Percentiles rank a stretch among this genome's conserved stretches.
Evolutionary conservation across 2,888 invertebrate genomes (phyloP).

Genomic region (Acleris literana): DNA sequence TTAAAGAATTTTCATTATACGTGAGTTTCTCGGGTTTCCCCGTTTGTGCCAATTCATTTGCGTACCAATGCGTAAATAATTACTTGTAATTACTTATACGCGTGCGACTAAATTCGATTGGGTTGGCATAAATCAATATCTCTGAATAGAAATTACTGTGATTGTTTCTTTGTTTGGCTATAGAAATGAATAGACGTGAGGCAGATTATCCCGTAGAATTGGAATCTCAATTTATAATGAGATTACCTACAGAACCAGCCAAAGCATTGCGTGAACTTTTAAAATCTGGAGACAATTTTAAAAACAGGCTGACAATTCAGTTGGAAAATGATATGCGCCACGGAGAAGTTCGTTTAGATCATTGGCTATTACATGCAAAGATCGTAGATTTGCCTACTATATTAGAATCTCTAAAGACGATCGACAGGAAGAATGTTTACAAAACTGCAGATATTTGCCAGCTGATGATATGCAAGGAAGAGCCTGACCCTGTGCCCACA

Average conservation of each 20-base stretch:
- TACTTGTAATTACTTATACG: too few relatives aligned
- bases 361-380: slow-evolving; percentile 91
- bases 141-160: not conserved
- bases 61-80: too few relatives aligned
- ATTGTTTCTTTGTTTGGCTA: not conserved
- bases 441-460: slow-evolving; percentile 97
- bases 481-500: slow-evolving; percentile 87
- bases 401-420: slow-evolving; percentile 94
- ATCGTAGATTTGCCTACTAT: slow-evolving; percentile 93
- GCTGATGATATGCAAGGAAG: slow-evolving; percentile 91
- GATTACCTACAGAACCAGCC: slow-evolving; percentile 90
- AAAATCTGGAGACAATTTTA: slow-evolving; percentile 87
- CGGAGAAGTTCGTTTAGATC: slow-evolving; percentile 92
- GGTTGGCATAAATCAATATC: not conserved
- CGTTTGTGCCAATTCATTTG: too few relatives aligned
- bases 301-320: slow-evolving; percentile 90
- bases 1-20: too few relatives aligned
- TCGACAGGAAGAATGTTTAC: slow-evolving; percentile 96
- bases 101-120: not conserved
- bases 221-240: slow-evolving; percentile 90
- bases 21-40: too few relatives aligned
- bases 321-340: slow-evolving; percentile 92
- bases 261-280: slow-evolving; percentile 87
- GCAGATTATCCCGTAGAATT: slow-evolving; percentile 82
- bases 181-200: slow-evolving; percentile 47